phyloP scores from a whole-genome alignment of 2,888 invertebrate genomes.

The Eumacrocentrus americanus region DNA sequence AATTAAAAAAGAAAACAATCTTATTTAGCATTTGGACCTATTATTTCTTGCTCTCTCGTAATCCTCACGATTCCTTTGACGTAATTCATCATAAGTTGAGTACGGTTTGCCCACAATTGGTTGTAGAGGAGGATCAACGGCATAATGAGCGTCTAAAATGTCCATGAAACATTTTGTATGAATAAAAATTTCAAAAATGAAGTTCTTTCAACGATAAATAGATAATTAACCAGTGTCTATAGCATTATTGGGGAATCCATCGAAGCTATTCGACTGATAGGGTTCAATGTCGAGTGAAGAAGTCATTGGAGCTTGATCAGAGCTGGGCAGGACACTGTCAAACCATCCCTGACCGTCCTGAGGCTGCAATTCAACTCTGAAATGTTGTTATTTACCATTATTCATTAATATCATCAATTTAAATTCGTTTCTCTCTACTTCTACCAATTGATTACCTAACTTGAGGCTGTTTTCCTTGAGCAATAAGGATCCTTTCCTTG shows the following conservation, averaged over 20 bases:
- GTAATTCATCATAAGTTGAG: constrained; percentile 23
- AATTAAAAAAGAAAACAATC: background rate
- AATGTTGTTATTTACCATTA: background rate
- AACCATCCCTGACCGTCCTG: constrained; percentile 15
- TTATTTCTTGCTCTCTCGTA: background rate
- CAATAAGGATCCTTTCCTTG: constrained; percentile 20
- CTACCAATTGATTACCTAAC: constrained; percentile 6
- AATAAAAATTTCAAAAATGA: background rate
- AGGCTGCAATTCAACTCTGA: constrained; percentile 13
- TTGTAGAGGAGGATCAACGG: constrained; percentile 20
- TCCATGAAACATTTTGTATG: background rate
- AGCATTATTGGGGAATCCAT: background rate
- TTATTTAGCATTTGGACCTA: background rate
- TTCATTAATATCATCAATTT: background rate
- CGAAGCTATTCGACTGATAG: constrained; percentile 9
- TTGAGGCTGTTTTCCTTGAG: constrained; percentile 14
- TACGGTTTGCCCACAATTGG: constrained; percentile 1
- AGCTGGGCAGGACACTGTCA: background rate
- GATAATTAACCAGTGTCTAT: constrained; percentile 11
- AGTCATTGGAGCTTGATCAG: constrained; percentile 6
- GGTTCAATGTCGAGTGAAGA: constrained; percentile 22
- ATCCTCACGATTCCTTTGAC: constrained; percentile 24
- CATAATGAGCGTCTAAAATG: constrained; percentile 19
- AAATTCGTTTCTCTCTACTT: no score
- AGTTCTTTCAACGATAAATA: no score